phyloP scores from a whole-genome alignment of 2,888 invertebrate species.

The Nymphalis c-album region DNA sequence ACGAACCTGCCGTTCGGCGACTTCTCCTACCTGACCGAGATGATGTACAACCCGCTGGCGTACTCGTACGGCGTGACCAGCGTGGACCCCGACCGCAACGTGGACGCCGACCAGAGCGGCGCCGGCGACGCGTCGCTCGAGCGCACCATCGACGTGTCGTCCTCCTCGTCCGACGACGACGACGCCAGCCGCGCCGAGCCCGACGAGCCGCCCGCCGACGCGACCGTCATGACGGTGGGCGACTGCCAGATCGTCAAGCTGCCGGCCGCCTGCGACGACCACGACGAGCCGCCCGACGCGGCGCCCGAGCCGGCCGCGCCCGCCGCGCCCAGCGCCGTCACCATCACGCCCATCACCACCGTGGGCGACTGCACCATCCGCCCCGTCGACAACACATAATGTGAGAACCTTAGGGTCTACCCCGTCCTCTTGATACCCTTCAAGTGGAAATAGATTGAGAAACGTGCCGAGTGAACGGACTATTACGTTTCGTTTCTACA shows the following conservation, averaged over 20 bases:
- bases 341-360: slow-evolving; percentile 73
- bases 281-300: slow-evolving; percentile 56
- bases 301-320: slow-evolving; percentile 49
- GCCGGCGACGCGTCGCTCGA: slow-evolving; percentile 58
- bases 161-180: slow-evolving; percentile 67
- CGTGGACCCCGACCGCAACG: slow-evolving; percentile 64
- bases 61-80: slow-evolving; percentile 64
- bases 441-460: slow-evolving; percentile 32
- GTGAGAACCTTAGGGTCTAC: slow-evolving; percentile 51
- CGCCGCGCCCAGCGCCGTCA: slow-evolving; percentile 65
- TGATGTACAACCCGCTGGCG: slow-evolving; percentile 74
- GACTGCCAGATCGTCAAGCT: slow-evolving; percentile 78
- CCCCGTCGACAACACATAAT: slow-evolving; percentile 72
- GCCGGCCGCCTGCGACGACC: slow-evolving; percentile 60
- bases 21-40: slow-evolving; percentile 78
- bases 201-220: slow-evolving; percentile 68
- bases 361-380: slow-evolving; percentile 78
- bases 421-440: slow-evolving; percentile 47
- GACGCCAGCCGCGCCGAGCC: slow-evolving; percentile 60
- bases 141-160: slow-evolving; percentile 72
- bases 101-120: slow-evolving; percentile 57
- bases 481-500: no score
- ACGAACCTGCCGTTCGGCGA: slow-evolving; percentile 80
- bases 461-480: slow-evolving; percentile 32
- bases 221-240: slow-evolving; percentile 77